These are phyloP conservation scores for Megastigmus dorsalis DNA, from an alignment of 2,888 invertebrate species.

Conservation along the genomic window DNA sequence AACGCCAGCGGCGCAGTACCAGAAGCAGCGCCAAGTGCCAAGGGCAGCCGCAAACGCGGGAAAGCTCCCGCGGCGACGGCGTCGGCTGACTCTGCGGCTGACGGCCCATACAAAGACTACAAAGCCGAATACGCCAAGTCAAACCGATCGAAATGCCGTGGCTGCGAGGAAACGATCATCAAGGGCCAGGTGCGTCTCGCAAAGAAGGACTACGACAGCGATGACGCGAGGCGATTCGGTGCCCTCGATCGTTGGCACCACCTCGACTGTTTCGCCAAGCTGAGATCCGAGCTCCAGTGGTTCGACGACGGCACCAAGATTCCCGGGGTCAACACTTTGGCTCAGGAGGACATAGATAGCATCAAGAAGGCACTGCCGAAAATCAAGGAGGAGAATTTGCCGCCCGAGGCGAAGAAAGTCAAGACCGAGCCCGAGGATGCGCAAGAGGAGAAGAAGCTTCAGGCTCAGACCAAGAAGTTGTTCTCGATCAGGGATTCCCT, in stretches of 20 bases:
- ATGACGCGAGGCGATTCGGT: slow-evolving; percentile 86
- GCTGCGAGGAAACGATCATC: slow-evolving; percentile 89
- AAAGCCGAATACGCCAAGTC: slow-evolving; percentile 91
- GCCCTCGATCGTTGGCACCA: slow-evolving; percentile 94
- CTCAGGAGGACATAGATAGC: slow-evolving; percentile 81
- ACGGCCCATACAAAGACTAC: slow-evolving; percentile 82
- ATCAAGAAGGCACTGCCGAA: slow-evolving; percentile 80
- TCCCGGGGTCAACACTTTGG: slow-evolving; percentile 85
- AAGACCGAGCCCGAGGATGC: slow-evolving; percentile 80
- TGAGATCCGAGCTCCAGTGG: slow-evolving; percentile 84
- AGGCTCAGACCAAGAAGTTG: slow-evolving; percentile 84
- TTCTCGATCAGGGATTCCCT: slow-evolving; percentile 82
- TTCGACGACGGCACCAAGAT: slow-evolving; percentile 83
- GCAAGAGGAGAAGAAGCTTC: slow-evolving; percentile 78
- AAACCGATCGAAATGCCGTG: slow-evolving; percentile 85
- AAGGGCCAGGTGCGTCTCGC: slow-evolving; percentile 83
- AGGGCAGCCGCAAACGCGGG: slow-evolving; percentile 75
- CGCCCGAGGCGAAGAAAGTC: slow-evolving; percentile 80
- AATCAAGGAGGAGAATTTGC: slow-evolving; percentile 77
- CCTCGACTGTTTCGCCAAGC: slow-evolving; percentile 89
- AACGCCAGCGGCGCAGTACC: slow-evolving; percentile 67
- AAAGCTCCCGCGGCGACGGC: slow-evolving; percentile 59
- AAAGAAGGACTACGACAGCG: slow-evolving; percentile 89
- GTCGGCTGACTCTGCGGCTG: slow-evolving; percentile 62
- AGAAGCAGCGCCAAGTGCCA: slow-evolving; percentile 71